Conservation (phyloP, 2,888 invertebrate species). For the Arenicola marina region DNA sequence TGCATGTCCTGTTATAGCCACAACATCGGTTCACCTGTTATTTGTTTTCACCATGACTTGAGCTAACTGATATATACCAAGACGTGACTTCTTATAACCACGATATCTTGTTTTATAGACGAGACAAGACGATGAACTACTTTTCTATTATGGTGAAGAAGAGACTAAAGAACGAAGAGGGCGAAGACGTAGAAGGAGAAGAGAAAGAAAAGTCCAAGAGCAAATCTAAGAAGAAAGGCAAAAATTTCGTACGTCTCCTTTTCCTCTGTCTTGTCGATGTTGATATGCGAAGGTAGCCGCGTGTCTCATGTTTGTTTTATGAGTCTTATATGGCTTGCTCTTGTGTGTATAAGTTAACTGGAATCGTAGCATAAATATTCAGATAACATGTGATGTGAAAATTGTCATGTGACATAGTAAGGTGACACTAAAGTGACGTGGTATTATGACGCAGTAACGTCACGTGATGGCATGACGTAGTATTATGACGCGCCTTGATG, state of each 20-base stretch:
- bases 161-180: conserved; percentile 71
- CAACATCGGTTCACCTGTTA: neutral
- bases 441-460: too few relatives aligned
- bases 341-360: too few relatives aligned
- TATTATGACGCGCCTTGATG: too few relatives aligned
- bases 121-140: conserved; percentile 94
- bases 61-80: neutral
- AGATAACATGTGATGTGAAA: too few relatives aligned
- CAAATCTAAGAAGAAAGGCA: conserved; percentile 25
- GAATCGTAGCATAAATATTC: too few relatives aligned
- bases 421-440: too few relatives aligned
- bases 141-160: conserved; percentile 93
- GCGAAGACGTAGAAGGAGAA: conserved; percentile 38
- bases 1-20: neutral
- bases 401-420: too few relatives aligned
- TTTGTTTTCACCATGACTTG: neutral
- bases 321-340: too few relatives aligned
- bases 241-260: conserved; percentile 41
- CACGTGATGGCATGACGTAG: too few relatives aligned
- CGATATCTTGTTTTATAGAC: conserved; percentile 67
- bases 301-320: too few relatives aligned
- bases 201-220: conserved; percentile 36
- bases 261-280: too few relatives aligned
- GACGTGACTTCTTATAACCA: neutral
- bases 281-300: too few relatives aligned